A percentile compares a stretch with the other conserved stretches of the same genome.
Conservation (phyloP, 1,140 invertebrate genomes). For the Trachelipus rathkii region DNA sequence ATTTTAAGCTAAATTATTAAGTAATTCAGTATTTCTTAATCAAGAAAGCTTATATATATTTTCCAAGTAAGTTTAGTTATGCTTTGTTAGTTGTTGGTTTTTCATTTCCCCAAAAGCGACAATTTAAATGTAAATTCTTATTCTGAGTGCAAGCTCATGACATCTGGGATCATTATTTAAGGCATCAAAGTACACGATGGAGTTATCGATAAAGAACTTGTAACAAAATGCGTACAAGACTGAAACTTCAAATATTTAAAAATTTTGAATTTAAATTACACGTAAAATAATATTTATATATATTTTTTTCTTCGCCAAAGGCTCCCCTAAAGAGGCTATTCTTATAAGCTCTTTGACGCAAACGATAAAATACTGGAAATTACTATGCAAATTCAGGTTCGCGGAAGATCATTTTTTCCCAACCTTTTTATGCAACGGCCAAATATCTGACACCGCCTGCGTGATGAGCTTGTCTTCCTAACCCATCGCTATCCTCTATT, state of each 20-base stretch:
- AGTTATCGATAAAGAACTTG: neutral
- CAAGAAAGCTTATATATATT: neutral
- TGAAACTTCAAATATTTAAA: neutral
- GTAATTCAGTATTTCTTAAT: conserved; percentile 5
- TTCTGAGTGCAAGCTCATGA: neutral
- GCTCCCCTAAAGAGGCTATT: neutral
- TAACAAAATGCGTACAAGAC: neutral
- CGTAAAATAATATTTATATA: too few species aligned
- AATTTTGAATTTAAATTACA: neutral
- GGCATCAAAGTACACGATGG: neutral
- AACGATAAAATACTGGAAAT: conserved; percentile 3
- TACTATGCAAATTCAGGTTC: neutral
- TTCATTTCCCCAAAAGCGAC: neutral
- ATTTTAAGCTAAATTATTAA: neutral
- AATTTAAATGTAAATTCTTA: conserved; percentile 10
- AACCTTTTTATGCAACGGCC: neutral
- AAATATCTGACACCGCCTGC: neutral
- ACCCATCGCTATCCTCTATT: neutral
- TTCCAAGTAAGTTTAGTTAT: neutral
- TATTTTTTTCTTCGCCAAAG: neutral
- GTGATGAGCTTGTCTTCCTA: neutral
- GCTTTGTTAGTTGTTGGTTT: neutral
- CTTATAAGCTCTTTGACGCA: neutral
- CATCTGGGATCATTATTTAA: neutral
- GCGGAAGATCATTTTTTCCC: neutral